Evolutionary conservation across 2,797 vertebrate species (phyloP).

Genomic region (Hephaestus fuliginosus): DNA sequence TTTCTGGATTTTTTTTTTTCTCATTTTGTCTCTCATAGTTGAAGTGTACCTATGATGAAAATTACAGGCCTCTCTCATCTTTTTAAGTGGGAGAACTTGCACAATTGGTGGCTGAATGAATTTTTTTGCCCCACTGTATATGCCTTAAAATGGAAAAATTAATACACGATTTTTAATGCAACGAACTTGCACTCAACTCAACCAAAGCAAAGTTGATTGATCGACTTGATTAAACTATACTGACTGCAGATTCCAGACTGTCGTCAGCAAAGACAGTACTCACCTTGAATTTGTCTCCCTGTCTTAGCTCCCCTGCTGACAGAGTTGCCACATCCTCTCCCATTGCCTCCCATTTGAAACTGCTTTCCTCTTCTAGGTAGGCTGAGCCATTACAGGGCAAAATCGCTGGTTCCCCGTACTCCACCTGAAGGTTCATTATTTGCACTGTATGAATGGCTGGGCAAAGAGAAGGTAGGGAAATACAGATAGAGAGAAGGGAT

Average conservation of each 20-base stretch:
- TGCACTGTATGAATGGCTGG: background rate
- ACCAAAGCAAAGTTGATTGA: background rate
- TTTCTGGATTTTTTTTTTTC: no score
- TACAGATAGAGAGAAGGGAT: background rate
- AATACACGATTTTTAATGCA: background rate
- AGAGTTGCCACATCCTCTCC: constrained; percentile 45
- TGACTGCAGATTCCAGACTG: background rate
- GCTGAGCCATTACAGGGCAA: constrained; percentile 49
- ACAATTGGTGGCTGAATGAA: no score
- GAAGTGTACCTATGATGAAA: no score
- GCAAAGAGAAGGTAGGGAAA: background rate
- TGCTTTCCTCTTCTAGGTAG: background rate
- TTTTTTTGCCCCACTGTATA: no score
- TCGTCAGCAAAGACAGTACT: background rate
- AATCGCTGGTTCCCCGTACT: background rate
- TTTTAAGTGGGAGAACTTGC: no score
- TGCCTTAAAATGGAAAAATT: no score
- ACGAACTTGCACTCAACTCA: background rate
- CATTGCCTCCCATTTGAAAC: constrained; percentile 54
- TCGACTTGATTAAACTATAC: no score
- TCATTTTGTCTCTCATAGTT: no score
- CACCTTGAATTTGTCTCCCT: constrained; percentile 23
- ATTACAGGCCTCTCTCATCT: no score
- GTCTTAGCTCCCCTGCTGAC: background rate
- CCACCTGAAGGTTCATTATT: background rate